Conservation (phyloP, 2,888 invertebrate species). For the Adineta ricciae region DNA sequence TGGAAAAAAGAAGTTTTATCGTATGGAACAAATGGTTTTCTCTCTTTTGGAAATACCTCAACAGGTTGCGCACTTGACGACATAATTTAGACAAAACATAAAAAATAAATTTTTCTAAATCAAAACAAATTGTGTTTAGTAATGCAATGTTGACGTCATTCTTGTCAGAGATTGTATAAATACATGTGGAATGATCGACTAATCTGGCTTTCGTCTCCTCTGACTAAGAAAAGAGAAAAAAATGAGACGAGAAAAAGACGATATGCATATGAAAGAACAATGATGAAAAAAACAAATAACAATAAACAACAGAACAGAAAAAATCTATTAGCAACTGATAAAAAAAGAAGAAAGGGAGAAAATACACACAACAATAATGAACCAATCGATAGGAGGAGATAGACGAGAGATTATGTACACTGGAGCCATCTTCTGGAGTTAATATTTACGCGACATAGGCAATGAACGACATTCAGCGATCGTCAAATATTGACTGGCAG, state of each 20-base stretch:
- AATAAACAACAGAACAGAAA: background rate
- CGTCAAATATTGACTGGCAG: too few relatives aligned
- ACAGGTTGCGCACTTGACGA: background rate
- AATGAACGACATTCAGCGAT: too few relatives aligned
- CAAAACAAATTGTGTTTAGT: background rate
- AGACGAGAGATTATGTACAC: background rate
- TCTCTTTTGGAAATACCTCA: background rate
- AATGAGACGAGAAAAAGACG: too few relatives aligned
- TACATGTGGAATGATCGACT: background rate
- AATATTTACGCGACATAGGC: too few relatives aligned
- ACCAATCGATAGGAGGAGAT: constrained; percentile 2
- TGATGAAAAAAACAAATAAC: background rate
- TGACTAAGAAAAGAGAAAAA: background rate
- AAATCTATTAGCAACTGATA: background rate
- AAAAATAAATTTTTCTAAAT: background rate
- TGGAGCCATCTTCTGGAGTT: background rate
- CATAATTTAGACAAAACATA: background rate
- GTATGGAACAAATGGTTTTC: too few relatives aligned
- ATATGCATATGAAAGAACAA: background rate
- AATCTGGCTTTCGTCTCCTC: background rate
- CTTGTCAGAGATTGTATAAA: background rate
- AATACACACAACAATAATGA: background rate
- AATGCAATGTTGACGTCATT: background rate
- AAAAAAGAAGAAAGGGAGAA: background rate
- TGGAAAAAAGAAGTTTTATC: background rate